These are phyloP conservation scores for Anarsia innoxiella DNA, from an alignment of 2,888 invertebrate genomes.

Conservation along the genomic window DNA sequence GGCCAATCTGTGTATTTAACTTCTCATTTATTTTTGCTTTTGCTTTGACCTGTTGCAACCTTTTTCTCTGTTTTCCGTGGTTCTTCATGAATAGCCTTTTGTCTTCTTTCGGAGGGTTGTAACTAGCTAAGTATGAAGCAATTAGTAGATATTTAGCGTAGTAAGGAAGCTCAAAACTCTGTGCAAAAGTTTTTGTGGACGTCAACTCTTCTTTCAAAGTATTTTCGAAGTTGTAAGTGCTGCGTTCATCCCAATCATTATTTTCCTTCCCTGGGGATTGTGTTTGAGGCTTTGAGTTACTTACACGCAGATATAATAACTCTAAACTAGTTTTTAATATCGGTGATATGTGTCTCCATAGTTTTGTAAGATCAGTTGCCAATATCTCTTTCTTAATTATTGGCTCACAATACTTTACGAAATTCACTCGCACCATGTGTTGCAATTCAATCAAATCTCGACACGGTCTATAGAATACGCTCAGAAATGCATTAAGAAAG, in stretches of 20 bases:
- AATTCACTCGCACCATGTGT: conserved; percentile 85
- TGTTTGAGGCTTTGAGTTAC: conserved; percentile 34
- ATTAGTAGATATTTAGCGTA: conserved; percentile 93
- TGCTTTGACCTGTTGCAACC: conserved; percentile 74
- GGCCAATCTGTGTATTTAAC: conserved; percentile 83
- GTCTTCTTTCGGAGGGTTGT: conserved; percentile 92
- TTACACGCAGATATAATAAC: conserved; percentile 83
- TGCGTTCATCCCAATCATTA: conserved; percentile 20
- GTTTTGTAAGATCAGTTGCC: conserved; percentile 77
- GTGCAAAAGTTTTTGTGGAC: conserved; percentile 74
- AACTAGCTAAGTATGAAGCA: conserved; percentile 93
- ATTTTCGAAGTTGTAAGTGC: conserved; percentile 44
- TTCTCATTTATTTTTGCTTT: conserved; percentile 74
- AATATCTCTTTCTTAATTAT: conserved; percentile 79
- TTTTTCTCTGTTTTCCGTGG: conserved; percentile 82
- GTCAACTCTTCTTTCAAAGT: conserved; percentile 58
- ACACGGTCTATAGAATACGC: conserved; percentile 89
- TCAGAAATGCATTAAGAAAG: conserved; percentile 88
- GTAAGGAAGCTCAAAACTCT: conserved; percentile 87
- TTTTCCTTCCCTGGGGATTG: conserved; percentile 55
- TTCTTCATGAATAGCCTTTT: conserved; percentile 89
- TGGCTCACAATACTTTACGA: conserved; percentile 86
- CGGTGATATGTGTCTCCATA: conserved; percentile 88
- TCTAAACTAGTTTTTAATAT: conserved; percentile 84
- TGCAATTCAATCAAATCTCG: conserved; percentile 89